Evolutionary conservation across 2,797 vertebrate genomes (phyloP), one percentile per base, ranked within the genome.

Genomic region (Coregonus ussuriensis): DNA sequence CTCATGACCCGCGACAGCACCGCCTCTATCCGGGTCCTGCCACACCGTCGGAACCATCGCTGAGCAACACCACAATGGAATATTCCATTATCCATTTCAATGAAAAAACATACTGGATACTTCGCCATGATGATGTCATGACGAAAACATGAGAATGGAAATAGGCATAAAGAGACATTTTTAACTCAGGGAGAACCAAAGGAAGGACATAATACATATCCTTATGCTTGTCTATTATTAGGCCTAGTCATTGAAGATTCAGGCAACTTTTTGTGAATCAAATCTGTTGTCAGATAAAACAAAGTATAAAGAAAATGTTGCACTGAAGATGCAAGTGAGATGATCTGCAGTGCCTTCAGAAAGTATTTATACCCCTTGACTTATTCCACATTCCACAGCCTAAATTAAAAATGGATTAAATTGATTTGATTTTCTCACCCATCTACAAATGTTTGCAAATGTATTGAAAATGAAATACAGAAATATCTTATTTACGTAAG

Each of bases 11-110:
- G 65, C 6, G 94, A 94, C 0, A 95, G 95, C 89, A 94, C 77
- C 0, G 92, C 97, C 63, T 94, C 93, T 0, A 86, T 99, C 31
- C 94, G 96, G 0, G 96, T 97, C 85, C 93, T 97, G 80, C 93
- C 94, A 18, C 95, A 96, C 72, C 93, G 95, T 68, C 95, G 94
- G 0, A 84, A 67, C 0, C 9, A 47, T 47, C 41, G 41, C 41
- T 97, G 92, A 95, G 82, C 2, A 70, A 70, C 68, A 4, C 5
- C n/a, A 63, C 62, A 14, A 13, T 29, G 11, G 63, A 31, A 33
- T 66, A 31, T 65, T 65, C 62, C 63, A 15, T 21, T 59, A 66
- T 25, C 25, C 11, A 63, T 47, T 47, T 47, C 1, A n/a, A 25
- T 63, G 4, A 25, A 65, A 11, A 29, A 29, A 65, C 6, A 65